Percentiles rank a stretch among this genome's conserved stretches.
phyloP scores from a whole-genome alignment of 2,888 invertebrate species.

The Limenitis camilla region DNA sequence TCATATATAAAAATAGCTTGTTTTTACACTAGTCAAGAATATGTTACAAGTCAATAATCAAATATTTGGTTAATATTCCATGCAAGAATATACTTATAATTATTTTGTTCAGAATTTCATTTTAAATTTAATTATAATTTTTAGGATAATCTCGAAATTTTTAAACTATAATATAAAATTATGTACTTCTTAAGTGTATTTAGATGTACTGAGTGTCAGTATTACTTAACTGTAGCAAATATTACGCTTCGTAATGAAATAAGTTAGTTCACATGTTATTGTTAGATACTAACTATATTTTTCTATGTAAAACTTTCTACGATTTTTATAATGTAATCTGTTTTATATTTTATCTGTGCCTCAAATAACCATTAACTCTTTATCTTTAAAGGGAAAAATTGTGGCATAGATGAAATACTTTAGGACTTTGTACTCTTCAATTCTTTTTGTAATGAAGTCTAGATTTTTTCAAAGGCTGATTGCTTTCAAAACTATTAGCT shows the following conservation, averaged over 20 bases:
- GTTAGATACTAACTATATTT: conserved; percentile 65
- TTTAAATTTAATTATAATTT: neutral
- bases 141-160: neutral
- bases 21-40: no score
- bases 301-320: conserved; percentile 64
- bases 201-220: conserved; percentile 22
- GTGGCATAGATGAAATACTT: conserved; percentile 2
- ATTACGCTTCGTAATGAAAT: conserved; percentile 25
- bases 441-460: neutral
- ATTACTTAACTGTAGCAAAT: conserved; percentile 23
- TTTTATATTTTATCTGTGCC: conserved; percentile 26
- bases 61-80: no score
- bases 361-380: neutral
- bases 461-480: neutral
- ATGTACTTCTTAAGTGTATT: neutral
- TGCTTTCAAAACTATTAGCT: neutral
- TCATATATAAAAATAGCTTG: no score
- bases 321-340: conserved; percentile 41
- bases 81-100: no score
- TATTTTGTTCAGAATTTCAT: no score
- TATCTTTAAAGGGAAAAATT: neutral
- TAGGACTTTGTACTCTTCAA: neutral
- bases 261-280: conserved; percentile 42
- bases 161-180: neutral
- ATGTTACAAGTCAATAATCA: no score